phyloP scores from a whole-genome alignment of 1,140 invertebrate genomes.

The Megalonaias nervosa region DNA sequence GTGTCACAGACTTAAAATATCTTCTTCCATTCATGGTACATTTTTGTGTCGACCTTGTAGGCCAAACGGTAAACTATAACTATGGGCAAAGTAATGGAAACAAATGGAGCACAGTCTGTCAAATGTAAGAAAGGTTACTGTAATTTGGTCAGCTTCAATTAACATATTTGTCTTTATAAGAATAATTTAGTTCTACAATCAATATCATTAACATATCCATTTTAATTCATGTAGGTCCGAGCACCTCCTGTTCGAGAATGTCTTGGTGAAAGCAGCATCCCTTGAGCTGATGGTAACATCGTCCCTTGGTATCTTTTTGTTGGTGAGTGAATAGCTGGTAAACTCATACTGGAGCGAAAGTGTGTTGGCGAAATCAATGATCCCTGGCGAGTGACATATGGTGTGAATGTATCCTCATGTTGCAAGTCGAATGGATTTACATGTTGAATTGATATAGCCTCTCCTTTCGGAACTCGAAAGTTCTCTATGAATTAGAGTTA shows the following conservation, averaged over 20 bases:
- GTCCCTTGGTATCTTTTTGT: slow-evolving; percentile 19
- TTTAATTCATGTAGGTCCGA: too few relatives aligned
- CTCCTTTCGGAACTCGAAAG: slow-evolving; percentile 36
- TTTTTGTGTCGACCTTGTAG: too few relatives aligned
- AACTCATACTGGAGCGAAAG: slow-evolving; percentile 14
- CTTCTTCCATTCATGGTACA: too few relatives aligned
- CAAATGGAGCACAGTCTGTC: too few relatives aligned
- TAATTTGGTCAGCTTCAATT: too few relatives aligned
- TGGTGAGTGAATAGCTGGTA: slow-evolving; percentile 14
- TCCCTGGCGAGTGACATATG: slow-evolving; percentile 30
- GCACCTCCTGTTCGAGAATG: neutral
- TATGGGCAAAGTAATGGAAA: too few relatives aligned
- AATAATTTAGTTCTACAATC: too few relatives aligned
- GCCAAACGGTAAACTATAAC: too few relatives aligned
- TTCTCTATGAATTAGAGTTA: slow-evolving; percentile 25
- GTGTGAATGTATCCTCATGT: slow-evolving; percentile 36
- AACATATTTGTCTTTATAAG: too few relatives aligned
- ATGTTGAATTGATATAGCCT: slow-evolving; percentile 33
- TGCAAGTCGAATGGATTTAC: slow-evolving; percentile 31
- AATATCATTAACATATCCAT: too few relatives aligned
- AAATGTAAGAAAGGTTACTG: too few relatives aligned
- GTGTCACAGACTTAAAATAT: too few relatives aligned
- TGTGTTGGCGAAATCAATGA: slow-evolving; percentile 23
- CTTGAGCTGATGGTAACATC: slow-evolving; percentile 20
- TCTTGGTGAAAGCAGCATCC: slow-evolving; percentile 20